Base-by-base conservation (phyloP, 2,113 vertebrate genomes). In the Peromyscus californicus region DNA sequence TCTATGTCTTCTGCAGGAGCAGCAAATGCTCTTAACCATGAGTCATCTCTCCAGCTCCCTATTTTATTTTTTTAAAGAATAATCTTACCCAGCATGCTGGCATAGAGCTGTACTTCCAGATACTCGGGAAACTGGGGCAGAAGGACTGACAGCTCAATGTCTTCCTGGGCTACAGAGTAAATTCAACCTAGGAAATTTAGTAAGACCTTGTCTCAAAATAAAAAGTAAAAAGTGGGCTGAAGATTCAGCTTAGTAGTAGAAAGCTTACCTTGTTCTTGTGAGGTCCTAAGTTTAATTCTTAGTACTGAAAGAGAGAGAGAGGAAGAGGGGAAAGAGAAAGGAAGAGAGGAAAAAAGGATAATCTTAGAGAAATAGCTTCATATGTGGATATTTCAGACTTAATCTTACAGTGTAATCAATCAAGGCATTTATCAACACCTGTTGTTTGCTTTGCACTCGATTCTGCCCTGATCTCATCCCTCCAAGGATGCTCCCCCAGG, bases 61-160 rank as follows among this genome's bases (percentile, higher is more conserved):
- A 83, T 36, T 74, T 76, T 94, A 72, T 93, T 61, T 86, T 92
- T 80, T 87, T 80, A 87, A 91, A 92, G 15, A 96, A 70, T 95
- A 54, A 67, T 72, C 33, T 79, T 70, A 88, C 12, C 5, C 9
- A 24, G 8, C 12, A 51, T 26, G 31, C 21, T n/a, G 45, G 31
- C 17, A 4, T 22, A 88, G 67, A 22, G 12, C 12, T 70, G 0
- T 54, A 3, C 67, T 88, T 24, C 29, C 12, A 72, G 6, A 13
- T 26, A 11, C 45, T 48, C 54, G 67, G 33, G 21, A 88, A 54
- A 24, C 65, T 70, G 7, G 51, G 33, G 19, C 65, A 69, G 31
- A 48, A 51, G 7, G 19, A 48, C 5, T 63, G 15, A 15, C 13
- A 63, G 57, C 8, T 84, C 22, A 82, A 36, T 15, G 39, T 85